A percentile compares a stretch with the other conserved stretches of the same genome.
Evolutionary conservation across 1,140 invertebrate species (phyloP).

Genomic region (Pomphorhynchus laevis): DNA sequence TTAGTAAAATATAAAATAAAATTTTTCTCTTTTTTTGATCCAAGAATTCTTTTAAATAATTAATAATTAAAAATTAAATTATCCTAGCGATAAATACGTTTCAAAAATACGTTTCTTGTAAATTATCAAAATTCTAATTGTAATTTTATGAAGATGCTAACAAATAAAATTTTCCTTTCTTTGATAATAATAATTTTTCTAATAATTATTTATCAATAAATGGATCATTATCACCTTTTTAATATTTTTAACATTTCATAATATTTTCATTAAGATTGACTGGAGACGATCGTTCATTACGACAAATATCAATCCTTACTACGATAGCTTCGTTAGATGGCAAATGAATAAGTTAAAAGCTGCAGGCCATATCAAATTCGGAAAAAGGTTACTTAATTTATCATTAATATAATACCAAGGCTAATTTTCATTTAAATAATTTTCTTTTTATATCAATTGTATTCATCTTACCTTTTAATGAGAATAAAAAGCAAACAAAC

Average conservation of each 20-base stretch:
- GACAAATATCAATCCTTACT: conserved; percentile 82
- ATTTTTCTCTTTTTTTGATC: too few species aligned
- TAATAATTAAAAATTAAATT: too few species aligned
- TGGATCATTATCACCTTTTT: not conserved
- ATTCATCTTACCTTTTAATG: not conserved
- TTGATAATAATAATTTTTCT: not conserved
- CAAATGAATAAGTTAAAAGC: conserved; percentile 59
- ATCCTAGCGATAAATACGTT: too few species aligned
- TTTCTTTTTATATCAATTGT: too few species aligned
- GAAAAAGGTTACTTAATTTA: conserved; percentile 32
- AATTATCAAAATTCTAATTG: too few species aligned
- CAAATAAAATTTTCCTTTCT: too few species aligned
- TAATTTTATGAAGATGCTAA: too few species aligned
- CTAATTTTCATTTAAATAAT: conserved; percentile 7
- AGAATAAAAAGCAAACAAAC: too few species aligned
- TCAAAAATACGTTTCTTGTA: too few species aligned
- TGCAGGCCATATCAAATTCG: conserved; percentile 59
- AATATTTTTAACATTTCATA: not conserved
- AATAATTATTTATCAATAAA: not conserved
- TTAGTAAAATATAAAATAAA: too few species aligned
- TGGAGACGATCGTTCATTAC: conserved; percentile 87
- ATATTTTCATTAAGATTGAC: conserved; percentile 33
- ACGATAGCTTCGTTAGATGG: conserved; percentile 86
- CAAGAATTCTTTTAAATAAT: too few species aligned
- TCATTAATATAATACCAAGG: not conserved